Conservation (phyloP, 1,140 invertebrate species). For the Dryas iulia region DNA sequence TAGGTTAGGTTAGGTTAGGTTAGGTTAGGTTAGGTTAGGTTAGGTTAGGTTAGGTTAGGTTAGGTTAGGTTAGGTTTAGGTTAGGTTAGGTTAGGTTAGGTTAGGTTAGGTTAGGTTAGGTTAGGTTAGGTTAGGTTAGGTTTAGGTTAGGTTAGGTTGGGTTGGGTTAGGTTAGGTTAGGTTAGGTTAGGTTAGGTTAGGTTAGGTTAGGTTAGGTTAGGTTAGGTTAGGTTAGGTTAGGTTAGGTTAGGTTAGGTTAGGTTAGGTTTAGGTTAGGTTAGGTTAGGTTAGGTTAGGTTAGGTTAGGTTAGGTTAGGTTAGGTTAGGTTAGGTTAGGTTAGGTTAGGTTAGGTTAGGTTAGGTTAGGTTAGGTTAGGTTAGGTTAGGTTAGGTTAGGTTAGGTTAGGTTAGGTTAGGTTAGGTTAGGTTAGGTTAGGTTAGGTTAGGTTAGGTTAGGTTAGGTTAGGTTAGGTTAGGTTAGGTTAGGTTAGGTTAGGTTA, state of each 20-base stretch:
- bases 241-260: constrained; percentile 31
- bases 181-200: constrained; percentile 23
- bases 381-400: constrained; percentile 30
- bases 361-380: constrained; percentile 18
- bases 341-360: constrained; percentile 30
- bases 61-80: not conserved
- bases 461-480: constrained; percentile 51
- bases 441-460: constrained; percentile 50
- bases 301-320: constrained; percentile 34
- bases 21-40: constrained; percentile 32
- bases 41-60: constrained; percentile 34
- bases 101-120: constrained; percentile 20
- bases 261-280: constrained; percentile 16
- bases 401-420: constrained; percentile 49
- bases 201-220: constrained; percentile 28
- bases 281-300: constrained; percentile 31
- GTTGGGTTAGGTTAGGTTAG: constrained; percentile 23
- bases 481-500: constrained; percentile 41
- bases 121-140: constrained; percentile 1
- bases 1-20: constrained; percentile 36
- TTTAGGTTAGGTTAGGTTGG: constrained; percentile 13
- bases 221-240: constrained; percentile 30
- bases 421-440: constrained; percentile 44
- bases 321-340: constrained; percentile 34
- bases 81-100: constrained; percentile 20